Conservation (phyloP, 2,797 vertebrate species). For the Enoplosus armatus region DNA sequence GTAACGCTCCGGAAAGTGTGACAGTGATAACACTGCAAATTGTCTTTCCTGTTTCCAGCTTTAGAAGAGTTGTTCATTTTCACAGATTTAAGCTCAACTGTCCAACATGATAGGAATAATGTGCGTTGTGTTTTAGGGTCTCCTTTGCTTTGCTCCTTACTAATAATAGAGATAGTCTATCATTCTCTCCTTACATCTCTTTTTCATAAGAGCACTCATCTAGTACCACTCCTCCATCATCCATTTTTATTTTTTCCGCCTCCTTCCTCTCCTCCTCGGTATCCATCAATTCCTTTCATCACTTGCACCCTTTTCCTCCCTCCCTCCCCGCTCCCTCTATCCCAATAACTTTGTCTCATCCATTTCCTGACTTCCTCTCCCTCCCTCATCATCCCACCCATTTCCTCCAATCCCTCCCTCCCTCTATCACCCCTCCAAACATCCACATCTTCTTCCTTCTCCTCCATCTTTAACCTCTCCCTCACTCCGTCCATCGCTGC, state of each 20-base stretch:
- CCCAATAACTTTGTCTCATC: slow-evolving; percentile 80
- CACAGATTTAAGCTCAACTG: slow-evolving; percentile 56
- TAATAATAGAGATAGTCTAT: slow-evolving; percentile 66
- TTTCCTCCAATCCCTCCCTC: slow-evolving; percentile 65
- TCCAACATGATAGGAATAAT: slow-evolving; percentile 52
- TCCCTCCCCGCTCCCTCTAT: slow-evolving; percentile 46
- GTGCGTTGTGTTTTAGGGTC: slow-evolving; percentile 33
- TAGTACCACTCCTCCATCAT: slow-evolving; percentile 80
- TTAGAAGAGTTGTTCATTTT: slow-evolving; percentile 63
- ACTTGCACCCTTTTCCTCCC: slow-evolving; percentile 58
- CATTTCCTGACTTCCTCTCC: slow-evolving; percentile 77
- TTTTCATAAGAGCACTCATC: slow-evolving; percentile 80
- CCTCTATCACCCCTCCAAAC: slow-evolving; percentile 63
- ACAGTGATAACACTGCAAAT: slow-evolving; percentile 32
- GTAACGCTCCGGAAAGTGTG: slow-evolving; percentile 6
- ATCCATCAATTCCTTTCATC: slow-evolving; percentile 80
- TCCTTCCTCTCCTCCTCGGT: slow-evolving; percentile 68
- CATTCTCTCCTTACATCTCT: slow-evolving; percentile 69
- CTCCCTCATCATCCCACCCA: slow-evolving; percentile 67
- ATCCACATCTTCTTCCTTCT: slow-evolving; percentile 54
- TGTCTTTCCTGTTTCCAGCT: slow-evolving; percentile 51
- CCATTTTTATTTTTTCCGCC: slow-evolving; percentile 67
- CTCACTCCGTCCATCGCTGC: slow-evolving; percentile 5
- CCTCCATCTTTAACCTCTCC: slow-evolving; percentile 56
- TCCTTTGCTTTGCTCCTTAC: slow-evolving; percentile 50